phyloP scores from a whole-genome alignment of 1,140 invertebrate species.

The Neodiprion virginianus region DNA sequence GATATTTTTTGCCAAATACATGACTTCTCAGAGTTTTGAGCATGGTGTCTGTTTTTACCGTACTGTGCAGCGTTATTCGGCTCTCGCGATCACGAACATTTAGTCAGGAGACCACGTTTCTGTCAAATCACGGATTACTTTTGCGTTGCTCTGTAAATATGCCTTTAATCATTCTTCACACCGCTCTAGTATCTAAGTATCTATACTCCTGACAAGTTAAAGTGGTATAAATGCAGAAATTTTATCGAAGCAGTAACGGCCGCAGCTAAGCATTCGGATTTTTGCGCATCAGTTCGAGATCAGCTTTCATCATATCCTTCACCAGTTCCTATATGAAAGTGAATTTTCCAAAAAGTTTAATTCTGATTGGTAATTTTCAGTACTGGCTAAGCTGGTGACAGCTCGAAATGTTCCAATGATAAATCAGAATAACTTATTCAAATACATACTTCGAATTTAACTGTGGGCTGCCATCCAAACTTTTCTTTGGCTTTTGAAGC shows the following conservation, averaged over 20 bases:
- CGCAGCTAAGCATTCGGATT: constrained; percentile 81
- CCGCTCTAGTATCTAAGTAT: too few relatives aligned
- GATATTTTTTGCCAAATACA: too few relatives aligned
- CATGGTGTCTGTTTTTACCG: too few relatives aligned
- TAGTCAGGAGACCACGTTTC: too few relatives aligned
- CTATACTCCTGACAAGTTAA: not conserved
- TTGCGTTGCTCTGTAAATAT: too few relatives aligned
- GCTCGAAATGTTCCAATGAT: constrained; percentile 7
- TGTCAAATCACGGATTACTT: too few relatives aligned
- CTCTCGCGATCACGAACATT: too few relatives aligned
- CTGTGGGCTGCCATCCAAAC: constrained; percentile 88
- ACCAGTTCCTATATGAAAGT: constrained; percentile 76
- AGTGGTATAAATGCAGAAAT: constrained; percentile 1
- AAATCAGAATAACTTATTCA: constrained; percentile 3
- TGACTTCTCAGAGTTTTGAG: too few relatives aligned
- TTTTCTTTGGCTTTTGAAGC: constrained; percentile 86
- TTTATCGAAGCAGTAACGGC: not conserved
- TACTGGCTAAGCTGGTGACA: not conserved
- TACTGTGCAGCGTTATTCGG: too few relatives aligned
- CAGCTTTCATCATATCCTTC: constrained; percentile 95
- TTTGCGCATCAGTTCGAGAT: constrained; percentile 90
- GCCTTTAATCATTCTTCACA: too few relatives aligned
- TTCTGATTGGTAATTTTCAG: constrained; percentile 13
- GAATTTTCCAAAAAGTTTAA: constrained; percentile 24
- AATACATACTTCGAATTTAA: constrained; percentile 76